These are phyloP conservation scores for Drosophila kurseongensis DNA, from an alignment of 1,140 invertebrate species.

Conservation along the genomic window DNA sequence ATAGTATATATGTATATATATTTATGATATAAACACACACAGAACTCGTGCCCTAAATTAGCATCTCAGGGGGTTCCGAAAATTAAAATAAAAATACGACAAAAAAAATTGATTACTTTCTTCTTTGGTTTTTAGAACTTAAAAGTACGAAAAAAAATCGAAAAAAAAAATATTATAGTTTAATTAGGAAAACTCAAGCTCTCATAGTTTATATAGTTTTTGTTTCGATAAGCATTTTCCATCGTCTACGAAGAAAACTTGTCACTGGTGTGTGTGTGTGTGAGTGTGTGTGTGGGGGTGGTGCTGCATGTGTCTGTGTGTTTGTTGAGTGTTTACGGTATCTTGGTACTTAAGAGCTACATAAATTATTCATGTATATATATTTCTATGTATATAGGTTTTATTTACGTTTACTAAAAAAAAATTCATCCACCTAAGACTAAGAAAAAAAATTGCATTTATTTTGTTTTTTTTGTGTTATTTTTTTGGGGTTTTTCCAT, in stretches of 20 bases:
- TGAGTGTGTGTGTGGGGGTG: slow-evolving; percentile 18
- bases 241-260: slow-evolving; percentile 13
- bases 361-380: slow-evolving; percentile 68
- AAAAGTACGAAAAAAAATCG: slow-evolving; percentile 61
- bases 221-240: slow-evolving; percentile 33
- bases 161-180: slow-evolving; percentile 40
- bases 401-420: slow-evolving; percentile 77
- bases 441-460: slow-evolving; percentile 73
- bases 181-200: slow-evolving; percentile 32
- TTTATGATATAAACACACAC: slow-evolving; percentile 46
- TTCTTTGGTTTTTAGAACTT: slow-evolving; percentile 80
- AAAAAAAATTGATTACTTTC: slow-evolving; percentile 62
- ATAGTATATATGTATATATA: slow-evolving; percentile 25
- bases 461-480: slow-evolving; percentile 31
- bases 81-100: slow-evolving; percentile 39
- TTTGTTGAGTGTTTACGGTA: slow-evolving; percentile 50
- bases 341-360: slow-evolving; percentile 71
- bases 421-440: slow-evolving; percentile 70
- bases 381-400: slow-evolving; percentile 50
- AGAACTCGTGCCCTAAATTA: slow-evolving; percentile 38
- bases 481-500: slow-evolving; percentile 27
- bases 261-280: slow-evolving; percentile 29
- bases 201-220: slow-evolving; percentile 6
- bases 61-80: slow-evolving; percentile 32
- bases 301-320: slow-evolving; percentile 28